Evolutionary conservation across 2,888 invertebrate species (phyloP).

Genomic region (Leptopilina drosophilae): DNA sequence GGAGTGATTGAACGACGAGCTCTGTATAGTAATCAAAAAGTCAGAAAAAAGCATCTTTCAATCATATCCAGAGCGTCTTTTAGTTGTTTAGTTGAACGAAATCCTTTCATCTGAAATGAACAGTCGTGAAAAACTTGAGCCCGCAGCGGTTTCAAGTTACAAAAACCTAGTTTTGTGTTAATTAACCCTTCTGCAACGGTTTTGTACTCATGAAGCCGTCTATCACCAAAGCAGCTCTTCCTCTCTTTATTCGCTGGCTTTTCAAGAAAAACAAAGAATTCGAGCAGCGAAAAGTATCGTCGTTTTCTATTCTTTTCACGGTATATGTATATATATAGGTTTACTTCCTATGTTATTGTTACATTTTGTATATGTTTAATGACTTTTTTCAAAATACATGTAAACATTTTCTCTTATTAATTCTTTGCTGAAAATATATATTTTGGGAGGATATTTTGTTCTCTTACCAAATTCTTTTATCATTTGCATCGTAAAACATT

Average conservation of each 20-base stretch:
- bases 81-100: constrained; percentile 7
- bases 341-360: background rate
- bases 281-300: background rate
- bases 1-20: constrained; percentile 8
- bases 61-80: constrained; percentile 25
- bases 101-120: constrained; percentile 26
- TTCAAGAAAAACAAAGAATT: constrained; percentile 51
- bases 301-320: constrained; percentile 41
- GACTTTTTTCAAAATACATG: background rate
- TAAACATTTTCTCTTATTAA: background rate
- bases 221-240: constrained; percentile 43
- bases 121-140: constrained; percentile 22
- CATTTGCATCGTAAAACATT: no score
- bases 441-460: background rate
- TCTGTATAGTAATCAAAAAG: constrained; percentile 18
- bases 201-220: constrained; percentile 43
- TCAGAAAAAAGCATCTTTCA: constrained; percentile 5
- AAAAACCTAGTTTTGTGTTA: constrained; percentile 55
- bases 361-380: background rate
- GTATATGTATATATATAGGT: background rate
- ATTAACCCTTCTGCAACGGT: constrained; percentile 57
- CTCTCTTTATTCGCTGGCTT: constrained; percentile 22
- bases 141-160: constrained; percentile 28
- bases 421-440: no score
- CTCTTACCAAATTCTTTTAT: no score